phyloP scores from a whole-genome alignment of 2,797 vertebrate species.

The Phyllotis vaccarum region DNA sequence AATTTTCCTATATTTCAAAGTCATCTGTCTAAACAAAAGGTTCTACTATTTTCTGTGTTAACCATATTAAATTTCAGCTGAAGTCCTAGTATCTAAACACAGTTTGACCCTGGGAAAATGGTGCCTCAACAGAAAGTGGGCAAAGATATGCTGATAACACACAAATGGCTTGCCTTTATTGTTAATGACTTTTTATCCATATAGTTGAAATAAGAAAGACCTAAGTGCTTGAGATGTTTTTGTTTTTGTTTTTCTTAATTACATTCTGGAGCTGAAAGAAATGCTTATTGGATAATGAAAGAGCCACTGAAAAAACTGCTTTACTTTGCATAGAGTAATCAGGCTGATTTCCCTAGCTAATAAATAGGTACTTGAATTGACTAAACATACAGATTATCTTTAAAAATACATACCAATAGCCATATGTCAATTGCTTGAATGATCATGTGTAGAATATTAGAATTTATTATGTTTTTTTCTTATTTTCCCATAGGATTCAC shows the following conservation, averaged over 20 bases:
- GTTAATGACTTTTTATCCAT: conserved; percentile 33
- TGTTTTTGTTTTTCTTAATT: conserved; percentile 39
- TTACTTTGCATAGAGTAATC: conserved; percentile 53
- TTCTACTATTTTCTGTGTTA: conserved; percentile 19
- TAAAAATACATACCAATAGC: conserved; percentile 46
- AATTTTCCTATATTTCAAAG: conserved; percentile 14
- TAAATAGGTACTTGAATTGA: conserved; percentile 46
- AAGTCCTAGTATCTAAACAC: not conserved
- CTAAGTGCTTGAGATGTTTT: not conserved
- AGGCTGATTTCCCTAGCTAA: conserved; percentile 35
- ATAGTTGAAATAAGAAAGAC: conserved; percentile 47
- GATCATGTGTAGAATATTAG: conserved; percentile 23
- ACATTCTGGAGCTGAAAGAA: conserved; percentile 24
- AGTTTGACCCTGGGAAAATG: conserved; percentile 27
- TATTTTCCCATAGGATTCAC: conserved; percentile 91
- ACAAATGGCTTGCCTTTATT: conserved; percentile 5
- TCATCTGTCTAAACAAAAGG: conserved; percentile 4
- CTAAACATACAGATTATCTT: conserved; percentile 60
- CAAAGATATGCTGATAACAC: not conserved
- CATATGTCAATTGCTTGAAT: not conserved
- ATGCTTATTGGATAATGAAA: conserved; percentile 49
- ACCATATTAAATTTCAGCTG: conserved; percentile 34
- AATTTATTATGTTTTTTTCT: conserved; percentile 47
- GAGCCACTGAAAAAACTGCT: conserved; percentile 58
- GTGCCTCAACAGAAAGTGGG: not conserved